phyloP scores from a whole-genome alignment of 2,797 vertebrate genomes.

The Sus cebifrons region DNA sequence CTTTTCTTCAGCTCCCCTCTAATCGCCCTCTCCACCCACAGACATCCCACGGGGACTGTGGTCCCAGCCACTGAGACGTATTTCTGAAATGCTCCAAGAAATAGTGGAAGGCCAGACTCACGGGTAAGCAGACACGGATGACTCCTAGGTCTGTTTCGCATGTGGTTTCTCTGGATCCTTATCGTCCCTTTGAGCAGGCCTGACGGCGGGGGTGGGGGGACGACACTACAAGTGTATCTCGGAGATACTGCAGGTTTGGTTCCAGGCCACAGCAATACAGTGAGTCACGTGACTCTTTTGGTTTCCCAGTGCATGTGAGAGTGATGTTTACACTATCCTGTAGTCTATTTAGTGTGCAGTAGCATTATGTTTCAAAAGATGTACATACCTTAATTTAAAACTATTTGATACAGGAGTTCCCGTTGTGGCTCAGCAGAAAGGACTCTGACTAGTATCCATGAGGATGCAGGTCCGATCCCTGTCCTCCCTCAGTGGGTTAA shows the following conservation, averaged over 20 bases:
- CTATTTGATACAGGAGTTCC: background rate
- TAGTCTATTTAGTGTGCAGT: background rate
- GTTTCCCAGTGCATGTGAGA: background rate
- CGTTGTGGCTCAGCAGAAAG: too few relatives aligned
- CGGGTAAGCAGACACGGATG: conserved; percentile 83
- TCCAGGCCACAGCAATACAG: background rate
- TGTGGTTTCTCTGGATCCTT: background rate
- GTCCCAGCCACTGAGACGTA: conserved; percentile 85
- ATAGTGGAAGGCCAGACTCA: conserved; percentile 77
- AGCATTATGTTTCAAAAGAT: background rate
- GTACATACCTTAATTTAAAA: background rate
- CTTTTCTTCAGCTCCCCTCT: background rate
- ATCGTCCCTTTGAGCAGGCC: background rate
- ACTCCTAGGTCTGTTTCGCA: too few relatives aligned
- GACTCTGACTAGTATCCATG: too few relatives aligned
- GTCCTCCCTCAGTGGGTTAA: too few relatives aligned
- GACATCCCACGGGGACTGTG: conserved; percentile 82
- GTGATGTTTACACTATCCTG: background rate
- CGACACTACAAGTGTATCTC: background rate
- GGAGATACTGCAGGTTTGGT: background rate
- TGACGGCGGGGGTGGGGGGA: background rate
- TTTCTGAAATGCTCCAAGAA: conserved; percentile 86
- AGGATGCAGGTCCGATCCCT: too few relatives aligned
- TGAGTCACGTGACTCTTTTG: background rate
- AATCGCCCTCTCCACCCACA: conserved; percentile 70